Base-by-base conservation (phyloP, 2,888 invertebrate species). In the Himalopsyche japonica region DNA sequence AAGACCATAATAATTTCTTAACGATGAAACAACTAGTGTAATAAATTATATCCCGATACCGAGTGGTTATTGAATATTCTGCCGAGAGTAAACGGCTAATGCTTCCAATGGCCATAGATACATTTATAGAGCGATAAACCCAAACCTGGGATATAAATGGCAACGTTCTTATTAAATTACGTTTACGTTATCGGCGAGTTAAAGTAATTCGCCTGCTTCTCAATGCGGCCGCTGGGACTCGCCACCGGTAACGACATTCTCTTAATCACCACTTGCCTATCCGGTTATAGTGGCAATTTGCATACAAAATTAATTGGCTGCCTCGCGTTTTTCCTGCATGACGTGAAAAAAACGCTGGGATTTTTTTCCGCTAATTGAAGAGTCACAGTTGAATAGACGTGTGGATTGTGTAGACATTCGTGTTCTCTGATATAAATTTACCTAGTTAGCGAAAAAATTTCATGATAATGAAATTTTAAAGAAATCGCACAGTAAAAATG, bases 291-390 rank as follows among this genome's bases (percentile, higher is more conserved):
- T 76, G 78, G 64, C 83, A 82, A 83, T 85, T 85, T 81, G 82
- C 85, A 83, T 85, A 82, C 81, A 79, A 49, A 85, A 83, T 85
- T 83, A 83, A 85, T 83, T 76, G 83, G 43, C 82, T 70, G 43
- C 24, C 37, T 37, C 43, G 15, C 77, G 32, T 43, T 82, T 78
- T 82, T 81, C 32, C 47, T 37, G n/a, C 57, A 57, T 27, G 76
- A 80, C 37, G 70, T 70, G 15, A 70, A 70, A 70, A 70, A 70
- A 70, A 70, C 10, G 12, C 34, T 64, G 27, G 24, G 15, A 20
- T 30, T 30, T 70, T 70, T 30, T 12, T 12, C 27, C 27, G 70
- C 70, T 70, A 70, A 70, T 70, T 70, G 70, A 70, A 70, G 70
- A 70, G 70, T 70, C 70, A 70, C 27, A 15, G 70, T 27, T 70